These are phyloP conservation scores for Blastomussa wellsi DNA, from an alignment of 92 coral and sea anemone genomes.

Conservation along the genomic window DNA sequence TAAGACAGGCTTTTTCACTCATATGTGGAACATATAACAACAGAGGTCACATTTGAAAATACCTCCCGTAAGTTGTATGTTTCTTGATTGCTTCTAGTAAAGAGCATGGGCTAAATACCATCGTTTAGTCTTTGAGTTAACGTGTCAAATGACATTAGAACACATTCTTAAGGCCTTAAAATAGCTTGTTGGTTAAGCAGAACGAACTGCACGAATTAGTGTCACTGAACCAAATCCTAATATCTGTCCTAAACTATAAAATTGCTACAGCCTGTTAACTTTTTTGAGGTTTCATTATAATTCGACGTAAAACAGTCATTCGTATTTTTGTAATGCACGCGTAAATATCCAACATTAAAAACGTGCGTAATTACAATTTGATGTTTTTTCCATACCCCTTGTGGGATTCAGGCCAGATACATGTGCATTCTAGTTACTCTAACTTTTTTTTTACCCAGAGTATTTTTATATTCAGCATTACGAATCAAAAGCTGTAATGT, in stretches of 20 bases:
- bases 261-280: background rate
- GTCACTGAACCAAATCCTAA: background rate
- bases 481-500: background rate
- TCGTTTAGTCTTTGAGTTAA: constrained; percentile 4
- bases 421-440: background rate
- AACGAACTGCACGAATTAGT: background rate
- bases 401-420: background rate
- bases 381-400: background rate
- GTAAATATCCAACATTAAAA: constrained; percentile 22
- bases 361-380: constrained; percentile 5
- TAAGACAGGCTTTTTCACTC: background rate
- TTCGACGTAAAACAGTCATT: background rate
- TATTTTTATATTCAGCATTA: background rate
- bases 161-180: background rate
- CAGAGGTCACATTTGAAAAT: background rate
- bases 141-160: constrained; percentile 15
- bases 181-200: background rate
- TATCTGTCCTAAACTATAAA: background rate
- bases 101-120: constrained; percentile 22
- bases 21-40: constrained; percentile 7
- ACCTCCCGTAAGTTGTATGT: background rate
- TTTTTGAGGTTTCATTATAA: background rate
- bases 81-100: constrained; percentile 13
- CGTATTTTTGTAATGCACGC: constrained; percentile 8
- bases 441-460: too few relatives aligned